Base-by-base conservation (phyloP, 2,797 vertebrate species). In the Amphiprion clarkii region DNA sequence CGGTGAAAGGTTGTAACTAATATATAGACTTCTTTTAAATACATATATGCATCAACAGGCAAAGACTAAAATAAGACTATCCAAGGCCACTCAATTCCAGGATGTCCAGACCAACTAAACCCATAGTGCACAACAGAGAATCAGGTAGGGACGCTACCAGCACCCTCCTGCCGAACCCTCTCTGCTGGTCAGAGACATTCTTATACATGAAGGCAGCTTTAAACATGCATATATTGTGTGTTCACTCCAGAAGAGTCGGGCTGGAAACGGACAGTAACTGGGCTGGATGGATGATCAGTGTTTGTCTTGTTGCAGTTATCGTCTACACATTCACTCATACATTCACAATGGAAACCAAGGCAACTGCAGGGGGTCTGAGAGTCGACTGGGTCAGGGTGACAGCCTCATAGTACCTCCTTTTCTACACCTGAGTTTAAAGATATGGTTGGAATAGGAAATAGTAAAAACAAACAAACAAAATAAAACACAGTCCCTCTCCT, bases 51-150 rank as follows among this genome's bases (percentile, higher is more conserved):
- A 68, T 86, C 74, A 79, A 71, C 72, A 84, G 71, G 79, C 40
- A 81, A 81, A 48, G 75, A 89, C 77, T 83, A 80, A 65, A 84
- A 78, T 39, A 81, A 76, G 48, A 83, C 83, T 73, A 79, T 81
- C 74, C 81, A 95, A 95, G 94, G 94, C 93, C 93, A 93, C 94
- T 91, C 85, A 67, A 76, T 87, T 93, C 84, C 87, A 92, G 91
- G 87, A 92, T 79, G 71, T 89, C 80, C 72, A 85, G 88, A 93
- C 81, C 83, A 87, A 81, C 36, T 71, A 83, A 82, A 82, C 85
- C 82, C 86, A 85, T 92, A 94, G 94, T 94, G 93, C 93, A 95
- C 81, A 87, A 87, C 83, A 89, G 80, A 91, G 73, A 71, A 68
- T 74, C 70, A 5, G 58, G 69, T 81, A 64, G 58, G 5, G 51